Evolutionary conservation across 2,113 vertebrate species (phyloP).

Genomic region (Ochotona princeps): DNA sequence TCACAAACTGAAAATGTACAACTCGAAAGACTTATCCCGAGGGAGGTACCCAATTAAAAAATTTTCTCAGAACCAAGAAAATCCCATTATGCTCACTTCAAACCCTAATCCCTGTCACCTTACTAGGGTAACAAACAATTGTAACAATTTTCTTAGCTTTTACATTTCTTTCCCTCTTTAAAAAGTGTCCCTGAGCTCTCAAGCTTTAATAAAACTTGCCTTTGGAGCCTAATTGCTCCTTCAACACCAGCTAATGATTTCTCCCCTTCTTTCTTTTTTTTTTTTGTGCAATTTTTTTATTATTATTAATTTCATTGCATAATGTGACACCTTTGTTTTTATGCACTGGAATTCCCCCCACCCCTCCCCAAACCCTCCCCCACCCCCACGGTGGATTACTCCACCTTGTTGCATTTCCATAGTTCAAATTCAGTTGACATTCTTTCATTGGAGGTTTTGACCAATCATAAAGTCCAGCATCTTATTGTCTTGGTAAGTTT

Average conservation of each 20-base stretch:
- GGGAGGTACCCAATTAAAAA: neutral
- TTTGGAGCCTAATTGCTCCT: constrained; percentile 1
- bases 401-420: too few relatives aligned
- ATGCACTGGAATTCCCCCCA: too few relatives aligned
- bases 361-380: too few relatives aligned
- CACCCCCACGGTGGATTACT: too few relatives aligned
- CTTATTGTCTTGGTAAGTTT: too few relatives aligned
- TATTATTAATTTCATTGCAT: too few relatives aligned
- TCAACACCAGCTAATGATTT: neutral
- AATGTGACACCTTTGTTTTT: too few relatives aligned
- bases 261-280: neutral
- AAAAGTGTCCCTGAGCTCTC: neutral
- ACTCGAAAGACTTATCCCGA: neutral
- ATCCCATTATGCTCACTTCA: neutral
- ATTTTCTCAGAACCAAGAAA: neutral
- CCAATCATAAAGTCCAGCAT: too few relatives aligned
- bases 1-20: neutral
- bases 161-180: neutral
- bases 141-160: neutral
- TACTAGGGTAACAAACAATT: neutral
- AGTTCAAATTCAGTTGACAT: too few relatives aligned
- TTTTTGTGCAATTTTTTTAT: too few relatives aligned
- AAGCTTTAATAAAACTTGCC: neutral
- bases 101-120: neutral
- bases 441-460: too few relatives aligned